Evolutionary conservation across 1,140 invertebrate species (phyloP).

Genomic region (Conus ventricosus): DNA sequence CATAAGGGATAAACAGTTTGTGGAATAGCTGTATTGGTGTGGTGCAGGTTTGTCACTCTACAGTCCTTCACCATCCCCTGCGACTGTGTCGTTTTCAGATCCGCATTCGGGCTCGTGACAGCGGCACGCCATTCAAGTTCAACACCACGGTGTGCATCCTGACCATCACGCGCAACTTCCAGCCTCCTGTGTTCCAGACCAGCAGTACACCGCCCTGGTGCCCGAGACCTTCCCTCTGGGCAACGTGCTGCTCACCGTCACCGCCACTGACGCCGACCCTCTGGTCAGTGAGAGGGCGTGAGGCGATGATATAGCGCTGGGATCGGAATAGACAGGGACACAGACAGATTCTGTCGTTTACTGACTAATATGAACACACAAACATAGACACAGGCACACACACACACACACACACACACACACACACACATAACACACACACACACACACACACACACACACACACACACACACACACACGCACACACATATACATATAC

Average conservation of each 20-base stretch:
- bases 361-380: no score
- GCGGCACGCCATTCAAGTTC: slow-evolving; percentile 51
- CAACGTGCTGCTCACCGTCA: slow-evolving; percentile 48
- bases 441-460: no score
- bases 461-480: no score
- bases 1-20: no score
- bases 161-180: slow-evolving; percentile 51
- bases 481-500: no score
- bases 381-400: no score
- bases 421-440: no score
- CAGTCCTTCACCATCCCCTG: neutral
- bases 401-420: no score
- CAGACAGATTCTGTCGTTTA: no score
- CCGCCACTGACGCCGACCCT: slow-evolving; percentile 54
- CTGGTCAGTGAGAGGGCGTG: slow-evolving; percentile 41
- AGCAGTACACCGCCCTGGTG: slow-evolving; percentile 42
- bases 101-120: slow-evolving; percentile 53
- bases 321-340: no score
- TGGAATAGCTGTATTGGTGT: no score
- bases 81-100: slow-evolving; percentile 38
- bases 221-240: slow-evolving; percentile 51
- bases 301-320: no score
- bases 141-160: slow-evolving; percentile 47
- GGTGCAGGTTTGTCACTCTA: neutral
- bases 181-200: slow-evolving; percentile 44